Evolutionary conservation across 2,888 invertebrate species (phyloP).

Genomic region (Hyppa rectilinea): DNA sequence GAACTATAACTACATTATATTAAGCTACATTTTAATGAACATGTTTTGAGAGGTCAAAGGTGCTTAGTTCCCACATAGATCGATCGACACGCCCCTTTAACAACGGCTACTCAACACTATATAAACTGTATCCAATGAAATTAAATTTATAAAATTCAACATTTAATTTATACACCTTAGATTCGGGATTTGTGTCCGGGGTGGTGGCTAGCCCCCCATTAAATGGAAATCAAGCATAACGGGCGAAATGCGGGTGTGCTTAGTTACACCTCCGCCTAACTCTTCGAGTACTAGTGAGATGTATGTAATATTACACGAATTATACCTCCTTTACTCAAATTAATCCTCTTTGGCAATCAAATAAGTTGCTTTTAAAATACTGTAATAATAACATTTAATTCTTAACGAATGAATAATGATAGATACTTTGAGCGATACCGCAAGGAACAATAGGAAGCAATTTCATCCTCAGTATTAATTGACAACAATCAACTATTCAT

Average conservation of each 20-base stretch:
- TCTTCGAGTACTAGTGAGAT: no score
- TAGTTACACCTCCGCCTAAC: no score
- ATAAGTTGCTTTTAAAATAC: background rate
- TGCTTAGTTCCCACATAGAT: slow-evolving; percentile 51
- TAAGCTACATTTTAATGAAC: slow-evolving; percentile 49
- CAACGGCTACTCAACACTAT: slow-evolving; percentile 11
- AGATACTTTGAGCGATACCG: background rate
- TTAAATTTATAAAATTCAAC: slow-evolving; percentile 3
- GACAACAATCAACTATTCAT: slow-evolving; percentile 21
- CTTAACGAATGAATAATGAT: background rate
- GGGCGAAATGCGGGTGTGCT: no score
- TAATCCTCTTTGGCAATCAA: background rate
- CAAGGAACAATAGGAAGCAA: slow-evolving; percentile 28
- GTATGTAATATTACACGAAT: no score
- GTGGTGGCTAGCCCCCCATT: no score
- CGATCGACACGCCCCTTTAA: slow-evolving; percentile 34
- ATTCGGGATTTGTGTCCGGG: no score
- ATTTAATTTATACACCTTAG: no score
- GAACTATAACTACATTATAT: slow-evolving; percentile 29
- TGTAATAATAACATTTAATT: background rate
- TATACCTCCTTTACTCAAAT: slow-evolving; percentile 5
- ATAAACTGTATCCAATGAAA: slow-evolving; percentile 18
- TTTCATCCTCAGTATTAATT: slow-evolving; percentile 23
- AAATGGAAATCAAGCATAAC: no score
- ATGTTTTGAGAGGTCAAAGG: slow-evolving; percentile 60